A percentile compares a stretch with the other conserved stretches of the same genome.
phyloP scores from a whole-genome alignment of 2,113 vertebrate species.

The Phasianus colchicus region DNA sequence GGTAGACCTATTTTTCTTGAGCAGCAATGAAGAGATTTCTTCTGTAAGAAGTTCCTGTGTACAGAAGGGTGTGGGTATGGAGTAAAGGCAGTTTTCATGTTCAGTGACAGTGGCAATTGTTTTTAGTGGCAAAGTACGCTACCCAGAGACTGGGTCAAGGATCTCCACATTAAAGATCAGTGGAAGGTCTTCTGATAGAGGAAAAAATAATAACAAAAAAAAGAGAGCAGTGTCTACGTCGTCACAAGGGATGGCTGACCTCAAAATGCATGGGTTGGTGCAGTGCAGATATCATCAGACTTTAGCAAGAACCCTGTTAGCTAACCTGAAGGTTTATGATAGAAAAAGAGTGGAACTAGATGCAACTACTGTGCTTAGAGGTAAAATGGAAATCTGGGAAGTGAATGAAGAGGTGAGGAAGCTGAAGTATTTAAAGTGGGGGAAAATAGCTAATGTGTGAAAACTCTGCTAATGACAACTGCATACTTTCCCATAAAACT shows the following conservation, averaged over 20 bases:
- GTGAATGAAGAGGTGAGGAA: not conserved
- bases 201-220: fast-evolving
- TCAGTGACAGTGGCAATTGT: not conserved
- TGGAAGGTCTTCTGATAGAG: not conserved
- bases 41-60: not conserved
- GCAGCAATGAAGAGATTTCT: not conserved
- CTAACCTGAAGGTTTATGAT: not conserved
- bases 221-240: not conserved
- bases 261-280: not conserved
- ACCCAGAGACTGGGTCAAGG: not conserved
- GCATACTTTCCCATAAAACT: not conserved
- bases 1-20: not conserved
- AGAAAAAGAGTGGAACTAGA: not conserved
- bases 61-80: not conserved
- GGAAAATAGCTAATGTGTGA: not conserved
- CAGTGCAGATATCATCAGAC: not conserved
- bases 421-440: not conserved
- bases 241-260: not conserved
- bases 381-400: not conserved
- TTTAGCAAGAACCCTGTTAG: not conserved
- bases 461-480: not conserved
- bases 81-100: not conserved
- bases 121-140: not conserved
- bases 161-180: not conserved
- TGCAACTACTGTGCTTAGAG: not conserved